Conservation (phyloP, 64 coral and sea anemone genomes). For the Actinia equina region DNA sequence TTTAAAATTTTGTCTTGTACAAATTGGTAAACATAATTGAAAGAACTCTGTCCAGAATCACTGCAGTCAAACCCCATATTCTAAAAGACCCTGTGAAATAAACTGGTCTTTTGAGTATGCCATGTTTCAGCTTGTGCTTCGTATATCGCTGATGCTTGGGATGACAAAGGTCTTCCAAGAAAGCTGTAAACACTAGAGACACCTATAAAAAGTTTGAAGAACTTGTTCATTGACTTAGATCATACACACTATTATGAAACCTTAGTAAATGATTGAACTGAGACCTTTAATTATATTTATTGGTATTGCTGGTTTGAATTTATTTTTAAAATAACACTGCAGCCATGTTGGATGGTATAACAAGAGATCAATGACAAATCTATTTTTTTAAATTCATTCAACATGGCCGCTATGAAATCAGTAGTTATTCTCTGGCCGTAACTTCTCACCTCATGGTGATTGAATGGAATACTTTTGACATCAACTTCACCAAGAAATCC, state of each 20-base stretch:
- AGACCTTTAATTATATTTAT: no score
- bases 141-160: conserved; percentile 10
- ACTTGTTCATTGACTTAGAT: background rate
- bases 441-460: conserved; percentile 68
- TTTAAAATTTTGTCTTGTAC: background rate
- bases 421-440: no score
- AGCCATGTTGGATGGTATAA: no score
- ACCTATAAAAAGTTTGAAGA: conserved; percentile 34
- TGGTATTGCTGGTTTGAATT: no score
- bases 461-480: conserved; percentile 60
- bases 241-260: background rate
- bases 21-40: conserved; percentile 7
- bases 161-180: conserved; percentile 42
- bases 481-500: conserved; percentile 76
- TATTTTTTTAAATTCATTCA: no score
- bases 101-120: conserved; percentile 3
- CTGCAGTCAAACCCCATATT: conserved; percentile 90
- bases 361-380: no score
- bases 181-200: conserved; percentile 48
- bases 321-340: no score
- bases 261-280: no score
- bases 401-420: background rate
- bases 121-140: conserved; percentile 15
- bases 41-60: conserved; percentile 73
- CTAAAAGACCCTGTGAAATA: conserved; percentile 71